Conservation (phyloP, 2,113 vertebrate species). For the Thymallus thymallus region DNA sequence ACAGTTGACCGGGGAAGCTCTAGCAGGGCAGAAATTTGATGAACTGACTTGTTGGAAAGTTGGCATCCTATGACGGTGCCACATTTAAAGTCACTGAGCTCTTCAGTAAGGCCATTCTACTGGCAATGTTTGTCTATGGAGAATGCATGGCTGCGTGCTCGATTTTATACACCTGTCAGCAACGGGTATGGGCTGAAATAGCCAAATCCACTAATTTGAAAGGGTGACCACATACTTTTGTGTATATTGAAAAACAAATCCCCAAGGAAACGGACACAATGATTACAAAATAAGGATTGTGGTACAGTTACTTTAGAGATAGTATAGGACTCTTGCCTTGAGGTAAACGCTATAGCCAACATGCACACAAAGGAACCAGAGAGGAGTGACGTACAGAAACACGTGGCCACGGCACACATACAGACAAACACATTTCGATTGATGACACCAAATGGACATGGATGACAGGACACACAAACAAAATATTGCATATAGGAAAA, state of each 20-base stretch:
- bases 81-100: too few species aligned
- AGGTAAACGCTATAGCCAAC: slow-evolving; percentile 27
- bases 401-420: slow-evolving; percentile 30
- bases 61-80: too few species aligned
- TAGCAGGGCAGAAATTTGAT: too few species aligned
- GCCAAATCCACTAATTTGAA: too few species aligned
- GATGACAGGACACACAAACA: neutral
- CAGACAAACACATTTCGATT: neutral
- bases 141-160: too few species aligned
- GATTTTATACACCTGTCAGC: too few species aligned
- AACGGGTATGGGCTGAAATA: too few species aligned
- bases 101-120: too few species aligned
- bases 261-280: neutral
- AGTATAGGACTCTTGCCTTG: neutral
- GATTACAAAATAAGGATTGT: slow-evolving; percentile 19
- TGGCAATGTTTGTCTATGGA: too few species aligned
- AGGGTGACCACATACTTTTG: too few species aligned
- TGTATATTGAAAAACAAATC: neutral
- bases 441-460: neutral
- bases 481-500: slow-evolving; percentile 21
- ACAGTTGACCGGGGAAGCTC: too few species aligned
- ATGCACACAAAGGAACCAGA: slow-evolving; percentile 39
- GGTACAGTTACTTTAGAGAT: slow-evolving; percentile 7
- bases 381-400: slow-evolving; percentile 27
- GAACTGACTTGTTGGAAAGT: too few species aligned